A percentile compares a stretch with the other conserved stretches of the same genome.
Evolutionary conservation across 2,888 invertebrate genomes (phyloP).

Genomic region (Caenorhabditis uteleia): DNA sequence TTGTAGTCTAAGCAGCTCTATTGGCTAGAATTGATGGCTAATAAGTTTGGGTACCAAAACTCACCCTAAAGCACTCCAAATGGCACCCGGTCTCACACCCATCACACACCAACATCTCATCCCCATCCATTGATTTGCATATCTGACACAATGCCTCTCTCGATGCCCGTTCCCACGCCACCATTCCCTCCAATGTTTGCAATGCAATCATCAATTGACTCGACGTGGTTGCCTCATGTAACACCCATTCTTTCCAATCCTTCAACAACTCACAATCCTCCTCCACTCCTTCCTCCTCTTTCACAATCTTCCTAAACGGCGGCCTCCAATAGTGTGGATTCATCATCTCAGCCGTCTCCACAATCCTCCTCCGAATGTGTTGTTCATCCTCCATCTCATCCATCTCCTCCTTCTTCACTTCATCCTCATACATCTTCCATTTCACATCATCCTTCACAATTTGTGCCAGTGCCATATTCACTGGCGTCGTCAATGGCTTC

Average conservation of each 20-base stretch:
- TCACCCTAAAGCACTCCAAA: constrained; percentile 90
- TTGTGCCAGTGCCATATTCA: constrained; percentile 29
- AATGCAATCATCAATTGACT: constrained; percentile 86
- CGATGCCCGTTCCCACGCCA: constrained; percentile 98
- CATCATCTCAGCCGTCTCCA: constrained; percentile 17
- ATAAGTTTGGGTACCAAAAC: constrained; percentile 5
- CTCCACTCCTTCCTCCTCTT: constrained; percentile 58
- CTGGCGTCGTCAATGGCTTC: constrained; percentile 21
- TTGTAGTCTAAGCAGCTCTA: constrained; percentile 2
- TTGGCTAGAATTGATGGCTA: too few species aligned
- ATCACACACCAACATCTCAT: constrained; percentile 90
- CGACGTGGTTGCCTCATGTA: constrained; percentile 81
- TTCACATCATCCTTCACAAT: constrained; percentile 16
- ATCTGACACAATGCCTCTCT: constrained; percentile 92
- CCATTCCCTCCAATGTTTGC: constrained; percentile 83
- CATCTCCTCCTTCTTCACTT: constrained; percentile 3
- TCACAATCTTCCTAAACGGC: background rate
- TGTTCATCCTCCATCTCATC: constrained; percentile 2
- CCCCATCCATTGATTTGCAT: constrained; percentile 93
- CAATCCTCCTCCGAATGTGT: constrained; percentile 5
- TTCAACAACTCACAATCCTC: too few species aligned
- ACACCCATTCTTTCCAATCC: constrained; percentile 91
- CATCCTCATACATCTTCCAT: background rate
- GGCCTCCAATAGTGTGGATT: constrained; percentile 22
- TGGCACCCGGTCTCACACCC: constrained; percentile 98